Conservation (phyloP, 2,797 vertebrate species). For the Myotis findleyi region DNA sequence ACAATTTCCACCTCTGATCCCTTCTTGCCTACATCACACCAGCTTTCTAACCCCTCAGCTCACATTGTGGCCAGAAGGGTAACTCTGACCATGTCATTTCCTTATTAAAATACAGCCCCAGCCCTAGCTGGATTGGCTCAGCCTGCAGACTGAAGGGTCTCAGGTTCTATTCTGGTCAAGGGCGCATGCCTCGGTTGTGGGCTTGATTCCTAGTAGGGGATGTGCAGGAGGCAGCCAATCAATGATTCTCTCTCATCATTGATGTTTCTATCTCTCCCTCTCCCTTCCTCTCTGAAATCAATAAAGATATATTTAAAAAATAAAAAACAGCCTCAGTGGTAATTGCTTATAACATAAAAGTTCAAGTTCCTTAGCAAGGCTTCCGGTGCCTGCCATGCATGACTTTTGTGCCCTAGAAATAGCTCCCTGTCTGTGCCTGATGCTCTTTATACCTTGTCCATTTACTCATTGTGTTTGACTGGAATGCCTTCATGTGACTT, state of each 20-base stretch:
- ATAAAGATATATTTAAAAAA: too few relatives aligned
- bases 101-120: background rate
- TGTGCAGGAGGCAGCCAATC: too few relatives aligned
- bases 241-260: too few relatives aligned
- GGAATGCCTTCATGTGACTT: background rate
- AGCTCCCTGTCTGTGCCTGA: background rate
- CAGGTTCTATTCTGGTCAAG: too few relatives aligned
- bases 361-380: background rate
- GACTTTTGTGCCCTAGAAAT: conserved; percentile 47
- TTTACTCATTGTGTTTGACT: background rate
- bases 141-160: too few relatives aligned
- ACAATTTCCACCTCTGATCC: background rate
- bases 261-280: too few relatives aligned
- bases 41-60: background rate
- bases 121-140: too few relatives aligned
- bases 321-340: background rate
- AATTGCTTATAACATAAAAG: background rate
- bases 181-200: too few relatives aligned
- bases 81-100: background rate
- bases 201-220: too few relatives aligned
- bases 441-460: background rate
- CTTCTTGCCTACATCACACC: background rate
- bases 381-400: background rate
- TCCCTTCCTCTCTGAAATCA: too few relatives aligned
- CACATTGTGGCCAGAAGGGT: background rate